Conservation (phyloP, 2,797 vertebrate species). For the Danio tinwini region DNA sequence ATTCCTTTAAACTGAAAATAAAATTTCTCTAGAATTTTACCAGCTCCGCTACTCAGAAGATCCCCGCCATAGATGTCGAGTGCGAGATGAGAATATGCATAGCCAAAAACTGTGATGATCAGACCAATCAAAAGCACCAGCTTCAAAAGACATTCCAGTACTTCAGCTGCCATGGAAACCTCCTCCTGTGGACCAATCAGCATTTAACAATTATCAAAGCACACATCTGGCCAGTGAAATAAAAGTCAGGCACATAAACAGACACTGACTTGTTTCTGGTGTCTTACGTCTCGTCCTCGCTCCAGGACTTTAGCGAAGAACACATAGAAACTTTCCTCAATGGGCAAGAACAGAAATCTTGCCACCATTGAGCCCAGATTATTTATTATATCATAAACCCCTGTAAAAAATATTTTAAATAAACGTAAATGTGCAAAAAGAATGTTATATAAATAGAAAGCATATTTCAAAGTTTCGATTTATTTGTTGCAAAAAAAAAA, state of each 20-base stretch:
- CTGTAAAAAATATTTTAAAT: conserved; percentile 62
- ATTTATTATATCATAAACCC: conserved; percentile 94
- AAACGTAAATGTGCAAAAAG: background rate
- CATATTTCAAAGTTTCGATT: too few species aligned
- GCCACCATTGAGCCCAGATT: conserved; percentile 98
- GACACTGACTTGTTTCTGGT: conserved; percentile 86
- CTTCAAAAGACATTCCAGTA: conserved; percentile 90
- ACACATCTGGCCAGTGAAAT: background rate
- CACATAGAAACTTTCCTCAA: conserved; percentile 98
- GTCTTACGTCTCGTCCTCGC: conserved; percentile 81
- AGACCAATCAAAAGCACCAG: conserved; percentile 91
- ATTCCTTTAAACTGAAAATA: background rate
- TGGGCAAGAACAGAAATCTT: conserved; percentile 92
- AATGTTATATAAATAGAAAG: too few species aligned
- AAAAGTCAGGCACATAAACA: background rate
- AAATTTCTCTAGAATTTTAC: conserved; percentile 68
- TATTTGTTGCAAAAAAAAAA: too few species aligned
- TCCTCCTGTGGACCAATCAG: conserved; percentile 82
- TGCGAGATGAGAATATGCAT: conserved; percentile 90
- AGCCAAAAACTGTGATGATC: conserved; percentile 91
- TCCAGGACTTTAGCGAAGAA: conserved; percentile 95
- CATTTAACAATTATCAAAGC: conserved; percentile 23
- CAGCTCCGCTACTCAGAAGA: conserved; percentile 89
- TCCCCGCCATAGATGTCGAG: conserved; percentile 94
- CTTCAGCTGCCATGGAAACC: conserved; percentile 83